Conservation (phyloP, 2,797 vertebrate species). For the Ctenochaetus hawaiiensis region DNA sequence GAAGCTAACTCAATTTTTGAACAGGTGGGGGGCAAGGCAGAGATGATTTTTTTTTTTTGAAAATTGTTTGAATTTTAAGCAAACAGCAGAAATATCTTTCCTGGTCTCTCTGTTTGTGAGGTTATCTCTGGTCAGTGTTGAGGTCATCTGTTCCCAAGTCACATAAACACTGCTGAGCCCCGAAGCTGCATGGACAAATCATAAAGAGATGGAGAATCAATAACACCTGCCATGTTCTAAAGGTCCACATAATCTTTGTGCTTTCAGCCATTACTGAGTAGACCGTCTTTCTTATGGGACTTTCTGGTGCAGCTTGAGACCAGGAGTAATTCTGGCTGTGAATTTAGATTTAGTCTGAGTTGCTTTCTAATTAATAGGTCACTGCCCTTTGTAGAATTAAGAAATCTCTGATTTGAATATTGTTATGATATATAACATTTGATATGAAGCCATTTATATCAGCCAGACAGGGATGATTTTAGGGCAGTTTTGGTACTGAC, state of each 20-base stretch:
- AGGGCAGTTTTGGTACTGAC: background rate
- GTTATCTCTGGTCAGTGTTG: background rate
- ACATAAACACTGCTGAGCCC: conserved; percentile 12
- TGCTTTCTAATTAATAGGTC: conserved; percentile 11
- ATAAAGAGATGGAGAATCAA: conserved; percentile 19
- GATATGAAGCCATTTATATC: background rate
- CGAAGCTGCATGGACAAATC: conserved; percentile 3
- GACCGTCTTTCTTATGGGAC: conserved; percentile 7
- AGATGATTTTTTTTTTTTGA: background rate
- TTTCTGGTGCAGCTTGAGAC: conserved; percentile 11
- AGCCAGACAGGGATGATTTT: background rate
- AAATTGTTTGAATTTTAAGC: too few relatives aligned
- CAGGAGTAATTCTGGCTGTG: conserved; percentile 17
- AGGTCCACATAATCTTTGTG: conserved; percentile 28
- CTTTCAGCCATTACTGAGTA: conserved; percentile 7
- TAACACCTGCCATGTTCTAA: conserved; percentile 16
- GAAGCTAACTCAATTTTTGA: too few relatives aligned
- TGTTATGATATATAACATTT: conserved; percentile 7
- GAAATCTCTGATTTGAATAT: conserved; percentile 1
- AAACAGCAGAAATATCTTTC: too few relatives aligned
- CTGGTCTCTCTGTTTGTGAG: background rate
- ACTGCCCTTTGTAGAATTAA: background rate
- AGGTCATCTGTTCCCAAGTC: background rate
- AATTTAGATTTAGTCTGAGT: conserved; percentile 3
- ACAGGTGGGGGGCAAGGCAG: background rate